Evolutionary conservation across 2,113 vertebrate genomes (phyloP).

Genomic region (Gallinago paraguaiae): DNA sequence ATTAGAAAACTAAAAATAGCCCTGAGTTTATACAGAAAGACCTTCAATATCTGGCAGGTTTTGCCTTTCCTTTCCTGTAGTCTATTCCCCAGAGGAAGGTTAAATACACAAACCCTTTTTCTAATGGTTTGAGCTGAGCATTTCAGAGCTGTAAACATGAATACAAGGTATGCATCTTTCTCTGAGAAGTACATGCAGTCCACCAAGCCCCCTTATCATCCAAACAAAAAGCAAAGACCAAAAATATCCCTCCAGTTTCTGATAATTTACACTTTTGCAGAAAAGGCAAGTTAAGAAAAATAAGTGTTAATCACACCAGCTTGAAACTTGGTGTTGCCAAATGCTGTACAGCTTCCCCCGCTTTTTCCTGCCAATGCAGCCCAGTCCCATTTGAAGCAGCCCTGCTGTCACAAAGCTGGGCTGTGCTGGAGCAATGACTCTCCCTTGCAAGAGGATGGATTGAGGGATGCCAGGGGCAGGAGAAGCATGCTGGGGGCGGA

Average conservation of each 20-base stretch:
- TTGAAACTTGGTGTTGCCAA: background rate
- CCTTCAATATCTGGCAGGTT: constrained; percentile 64
- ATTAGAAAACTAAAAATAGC: constrained; percentile 78
- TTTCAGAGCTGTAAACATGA: background rate
- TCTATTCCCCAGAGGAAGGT: constrained; percentile 31
- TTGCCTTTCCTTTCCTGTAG: constrained; percentile 47
- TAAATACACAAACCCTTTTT: constrained; percentile 11
- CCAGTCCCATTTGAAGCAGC: background rate
- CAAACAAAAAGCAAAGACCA: background rate
- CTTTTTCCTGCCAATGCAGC: background rate
- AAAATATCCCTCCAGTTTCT: background rate
- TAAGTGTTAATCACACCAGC: background rate
- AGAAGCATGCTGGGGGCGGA: fast-evolving
- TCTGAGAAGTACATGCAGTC: background rate
- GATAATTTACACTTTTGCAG: background rate
- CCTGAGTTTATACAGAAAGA: constrained; percentile 57
- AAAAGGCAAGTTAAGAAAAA: background rate
- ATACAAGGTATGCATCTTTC: background rate
- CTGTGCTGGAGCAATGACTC: background rate
- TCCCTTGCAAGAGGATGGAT: background rate
- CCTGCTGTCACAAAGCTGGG: background rate
- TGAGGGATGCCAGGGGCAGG: background rate
- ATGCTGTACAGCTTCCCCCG: background rate
- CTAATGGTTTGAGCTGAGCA: background rate
- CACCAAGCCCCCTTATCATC: background rate